Evolutionary conservation across 2,888 invertebrate species (phyloP), one percentile per base, ranked within the genome.

Genomic region (Pollenia labialis): DNA sequence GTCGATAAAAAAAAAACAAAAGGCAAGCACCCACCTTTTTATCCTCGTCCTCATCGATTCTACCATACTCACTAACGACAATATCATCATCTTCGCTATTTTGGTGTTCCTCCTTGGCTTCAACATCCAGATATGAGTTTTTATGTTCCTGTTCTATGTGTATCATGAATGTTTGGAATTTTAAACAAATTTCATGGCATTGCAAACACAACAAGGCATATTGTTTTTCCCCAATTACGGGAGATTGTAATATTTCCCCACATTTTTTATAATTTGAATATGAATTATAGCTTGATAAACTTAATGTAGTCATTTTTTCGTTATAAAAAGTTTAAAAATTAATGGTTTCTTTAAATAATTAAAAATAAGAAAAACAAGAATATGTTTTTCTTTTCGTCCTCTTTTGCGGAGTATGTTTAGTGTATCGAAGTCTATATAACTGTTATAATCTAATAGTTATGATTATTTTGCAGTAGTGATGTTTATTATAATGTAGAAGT

Each of bases 211-310:
- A 44, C 66, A 87, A 32, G 12, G 81, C 87, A 80, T 77, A 84
- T 56, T 84, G 84, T 64, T 84, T 87, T 32, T 87, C 87, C 1
- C 84, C 87, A 32, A 84, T 84, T 40, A 52, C 18, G 1, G 87
- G 84, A 18, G 87, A 87, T 74, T 84, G 77, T 46, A 87, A 81
- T 56, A 87, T 87, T 87, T 87, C 87, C 10, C 87, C 87, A 64
- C 87, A 87, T 74, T 84, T 87, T 48, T 84, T 79, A 82, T 82
- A 87, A 54, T 75, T 85, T 8, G 85, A 79, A 80, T 85, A 82
- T 18, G 75, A 14, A 50, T 69, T 81, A 62, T 84, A 84, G 11
- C 56, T 76, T 14, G 81, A 60, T 74, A 84, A 68, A 74, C 87
- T 74, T 62, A 84, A 58, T 32, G 84, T 60, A 54, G 72, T 62